Base-by-base conservation (phyloP, 2,797 vertebrate species). In the Acanthurus lineatus region DNA sequence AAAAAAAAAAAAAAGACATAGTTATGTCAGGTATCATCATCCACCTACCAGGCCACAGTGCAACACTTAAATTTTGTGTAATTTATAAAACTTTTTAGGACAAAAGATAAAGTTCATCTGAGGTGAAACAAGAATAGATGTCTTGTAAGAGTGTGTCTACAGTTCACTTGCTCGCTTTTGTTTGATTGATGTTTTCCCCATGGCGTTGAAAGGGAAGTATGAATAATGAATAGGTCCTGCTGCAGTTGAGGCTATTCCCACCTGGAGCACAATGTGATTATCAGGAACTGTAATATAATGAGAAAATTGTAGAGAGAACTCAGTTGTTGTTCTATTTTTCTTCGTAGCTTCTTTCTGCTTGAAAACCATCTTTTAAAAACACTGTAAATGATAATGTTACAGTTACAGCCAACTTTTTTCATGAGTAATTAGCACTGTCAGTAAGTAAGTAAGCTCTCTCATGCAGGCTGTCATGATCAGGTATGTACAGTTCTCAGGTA, bases 161-260 rank as follows among this genome's bases (percentile, higher is more conserved):
- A 65, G 81, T 73, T 79, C 73, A 69, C 59, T 56, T 28, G 44
- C 68, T 74, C 25, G 62, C 80, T 62, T 66, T 77, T 74, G 60
- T 86, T 81, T 85, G 78, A 82, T 51, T 73, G 76, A 86, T 74
- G 76, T 81, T 76, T 80, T 77, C 69, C 73, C 69, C 35, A 25
- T 9, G 40, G 61, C 61, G 53, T 77, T 47, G 57, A 58, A 48
- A 71, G n/a, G 44, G 72, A 82, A 56, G 38, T 8, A 85, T 67
- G 66, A 86, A 81, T 77, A 74, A 79, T 77, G 44, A 75, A 77
- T 69, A 54, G 32, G n/a, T 42, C n/a, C 65, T 68, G 32, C 49
- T 25, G 59, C 47, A 81, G 64, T 84, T 83, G 58, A 59, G 62
- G 52, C 60, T 82, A 77, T 80, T 87, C 78, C 72, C 73, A 78